Base-by-base conservation (phyloP, 2,888 invertebrate species). In the Argyra leucocephala region DNA sequence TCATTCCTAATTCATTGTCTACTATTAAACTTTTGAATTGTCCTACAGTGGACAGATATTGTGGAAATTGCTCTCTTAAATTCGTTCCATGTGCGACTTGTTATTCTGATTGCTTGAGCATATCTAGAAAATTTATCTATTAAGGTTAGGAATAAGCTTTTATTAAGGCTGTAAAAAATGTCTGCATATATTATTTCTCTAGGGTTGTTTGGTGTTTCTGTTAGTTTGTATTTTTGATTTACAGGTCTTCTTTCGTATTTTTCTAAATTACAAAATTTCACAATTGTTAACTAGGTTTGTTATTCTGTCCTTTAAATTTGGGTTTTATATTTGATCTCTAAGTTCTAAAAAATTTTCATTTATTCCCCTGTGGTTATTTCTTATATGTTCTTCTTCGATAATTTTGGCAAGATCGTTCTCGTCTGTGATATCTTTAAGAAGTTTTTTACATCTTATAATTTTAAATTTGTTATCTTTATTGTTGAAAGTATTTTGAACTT, bases 41-140 rank as follows among this genome's bases (percentile, higher is more conserved):
- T 0, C 70, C 70, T 31, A 69, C 64, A 37, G 63, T 66, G 24
- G 65, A 67, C 22, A 65, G 62, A n/a, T 69, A 69, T 37, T 68
- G 68, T 10, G 22, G 37, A n/a, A 12, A 70, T 31, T 1, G 65
- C 67, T 63, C 64, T 26, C 64, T 69, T 70, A 23, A 68, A 69
- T 63, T 69, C 68, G 3, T 63, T 67, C 69, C 69, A 70, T 3
- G 67, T 65, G 60, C 69, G 65, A 23, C 66, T 66, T 10, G 58
- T 36, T 10, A 70, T 67, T 64, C 65, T 68, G 2, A 67, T 67
- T 10, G 71, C 72, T 61, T 65, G 69, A 6, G 68, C 71, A 61
- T 69, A 69, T 66, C 70, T 69, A 10, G 71, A 66, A 58, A 73
- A 73, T 37, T 70, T 67, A 23, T 73, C 72, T 3, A 71, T 68